Percentiles rank a stretch among this genome's conserved stretches.
Evolutionary conservation across 2,888 invertebrate genomes (phyloP).

Genomic region (Coecobrya sp.): DNA sequence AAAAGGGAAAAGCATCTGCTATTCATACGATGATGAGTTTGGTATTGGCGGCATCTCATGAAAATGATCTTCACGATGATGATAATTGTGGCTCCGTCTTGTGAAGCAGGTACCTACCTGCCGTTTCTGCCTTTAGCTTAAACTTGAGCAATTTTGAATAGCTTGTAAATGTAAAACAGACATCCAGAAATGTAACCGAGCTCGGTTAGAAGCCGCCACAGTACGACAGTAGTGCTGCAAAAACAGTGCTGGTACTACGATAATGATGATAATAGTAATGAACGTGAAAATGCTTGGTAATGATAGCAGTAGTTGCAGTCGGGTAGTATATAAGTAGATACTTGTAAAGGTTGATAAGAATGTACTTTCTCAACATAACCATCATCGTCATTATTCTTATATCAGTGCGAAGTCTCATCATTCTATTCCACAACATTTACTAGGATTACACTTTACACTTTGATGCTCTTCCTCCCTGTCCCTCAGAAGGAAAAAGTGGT

Average conservation of each 20-base stretch:
- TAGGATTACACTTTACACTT: conserved; percentile 57
- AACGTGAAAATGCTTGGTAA: not conserved
- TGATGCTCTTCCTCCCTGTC: not conserved
- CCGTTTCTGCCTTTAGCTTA: too few species aligned
- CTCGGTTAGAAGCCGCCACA: too few species aligned
- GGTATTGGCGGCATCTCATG: not conserved
- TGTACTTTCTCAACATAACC: not conserved
- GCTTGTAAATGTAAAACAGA: too few species aligned
- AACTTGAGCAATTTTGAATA: too few species aligned
- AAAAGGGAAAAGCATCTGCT: not conserved
- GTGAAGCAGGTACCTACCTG: not conserved
- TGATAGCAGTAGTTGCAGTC: not conserved
- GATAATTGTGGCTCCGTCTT: not conserved
- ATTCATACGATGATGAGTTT: not conserved
- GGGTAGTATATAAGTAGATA: not conserved
- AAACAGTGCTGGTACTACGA: not conserved
- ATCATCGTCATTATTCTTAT: conserved; percentile 13
- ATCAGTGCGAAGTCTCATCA: conserved; percentile 38
- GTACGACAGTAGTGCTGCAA: not conserved
- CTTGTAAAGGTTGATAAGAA: not conserved
- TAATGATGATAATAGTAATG: not conserved
- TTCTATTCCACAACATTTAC: conserved; percentile 70
- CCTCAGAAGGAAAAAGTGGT: not conserved
- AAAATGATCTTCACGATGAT: not conserved
- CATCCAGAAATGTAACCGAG: too few species aligned